These are phyloP conservation scores for Lysandra coridon DNA, from an alignment of 2,888 invertebrate species.

Conservation along the genomic window DNA sequence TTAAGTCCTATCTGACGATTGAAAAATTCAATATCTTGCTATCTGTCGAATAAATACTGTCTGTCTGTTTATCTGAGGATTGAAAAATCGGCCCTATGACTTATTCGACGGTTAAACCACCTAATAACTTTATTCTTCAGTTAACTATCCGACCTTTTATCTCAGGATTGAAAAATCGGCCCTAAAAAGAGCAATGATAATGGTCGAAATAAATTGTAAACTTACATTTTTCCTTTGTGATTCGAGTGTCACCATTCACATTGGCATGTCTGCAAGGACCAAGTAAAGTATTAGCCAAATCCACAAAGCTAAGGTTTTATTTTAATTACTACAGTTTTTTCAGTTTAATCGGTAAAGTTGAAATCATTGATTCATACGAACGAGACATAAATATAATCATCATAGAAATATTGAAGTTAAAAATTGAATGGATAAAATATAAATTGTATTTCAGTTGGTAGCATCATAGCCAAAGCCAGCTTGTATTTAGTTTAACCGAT, in stretches of 20 bases:
- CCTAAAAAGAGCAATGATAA: not conserved
- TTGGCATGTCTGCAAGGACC: not conserved
- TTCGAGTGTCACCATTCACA: not conserved
- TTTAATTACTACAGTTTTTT: slow-evolving; percentile 33
- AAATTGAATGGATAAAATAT: not conserved
- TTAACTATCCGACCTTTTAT: too few species aligned
- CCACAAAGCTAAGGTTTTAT: not conserved
- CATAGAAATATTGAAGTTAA: slow-evolving; percentile 40
- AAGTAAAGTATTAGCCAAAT: not conserved
- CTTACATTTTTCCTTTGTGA: not conserved
- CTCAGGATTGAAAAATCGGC: too few species aligned
- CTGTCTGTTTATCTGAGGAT: too few species aligned
- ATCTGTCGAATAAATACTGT: too few species aligned
- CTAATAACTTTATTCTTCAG: too few species aligned
- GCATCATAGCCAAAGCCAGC: too few species aligned
- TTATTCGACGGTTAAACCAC: too few species aligned
- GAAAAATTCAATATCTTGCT: too few species aligned
- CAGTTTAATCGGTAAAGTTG: slow-evolving; percentile 57
- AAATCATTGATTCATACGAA: slow-evolving; percentile 65
- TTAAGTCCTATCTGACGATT: too few species aligned
- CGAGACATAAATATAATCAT: slow-evolving; percentile 56
- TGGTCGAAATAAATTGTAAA: not conserved
- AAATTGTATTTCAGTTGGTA: too few species aligned
- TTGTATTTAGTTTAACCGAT: too few species aligned
- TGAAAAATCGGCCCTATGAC: too few species aligned